Percentiles rank a stretch among this genome's conserved stretches.
phyloP scores from a whole-genome alignment of 2,113 vertebrate genomes.

The Notothenia coriiceps region DNA sequence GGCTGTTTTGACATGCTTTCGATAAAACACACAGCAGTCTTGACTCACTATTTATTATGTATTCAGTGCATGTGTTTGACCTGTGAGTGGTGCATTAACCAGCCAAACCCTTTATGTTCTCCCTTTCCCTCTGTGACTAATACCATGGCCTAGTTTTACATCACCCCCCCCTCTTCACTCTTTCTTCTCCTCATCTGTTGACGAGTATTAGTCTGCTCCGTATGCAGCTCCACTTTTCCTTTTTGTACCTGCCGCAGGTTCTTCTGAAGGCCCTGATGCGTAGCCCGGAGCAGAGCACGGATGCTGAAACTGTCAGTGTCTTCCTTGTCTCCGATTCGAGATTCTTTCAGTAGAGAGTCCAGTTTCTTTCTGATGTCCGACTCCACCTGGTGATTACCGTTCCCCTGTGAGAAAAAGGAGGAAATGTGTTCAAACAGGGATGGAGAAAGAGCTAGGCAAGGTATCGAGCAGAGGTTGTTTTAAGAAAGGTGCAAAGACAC shows the following conservation, averaged over 20 bases:
- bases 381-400: slow-evolving; percentile 94
- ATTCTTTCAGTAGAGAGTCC: slow-evolving; percentile 95
- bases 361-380: slow-evolving; percentile 96
- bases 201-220: not conserved
- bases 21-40: slow-evolving; percentile 15
- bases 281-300: slow-evolving; percentile 92
- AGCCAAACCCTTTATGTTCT: slow-evolving; percentile 33
- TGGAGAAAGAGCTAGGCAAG: not conserved
- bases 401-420: slow-evolving; percentile 81
- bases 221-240: slow-evolving; percentile 5
- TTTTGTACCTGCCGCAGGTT: slow-evolving; percentile 92
- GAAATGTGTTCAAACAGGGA: not conserved
- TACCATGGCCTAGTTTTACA: slow-evolving; percentile 55
- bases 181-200: slow-evolving; percentile 21
- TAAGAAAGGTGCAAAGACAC: not conserved
- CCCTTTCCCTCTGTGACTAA: slow-evolving; percentile 56
- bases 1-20: slow-evolving; percentile 39
- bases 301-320: slow-evolving; percentile 97
- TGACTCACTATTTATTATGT: slow-evolving; percentile 1
- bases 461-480: not conserved
- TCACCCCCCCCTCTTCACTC: not conserved
- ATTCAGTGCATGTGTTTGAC: slow-evolving; percentile 38
- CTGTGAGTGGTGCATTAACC: slow-evolving; percentile 21
- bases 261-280: slow-evolving; percentile 91
- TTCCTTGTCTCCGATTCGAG: slow-evolving; percentile 95